Evolutionary conservation across 2,113 vertebrate species (phyloP), one percentile per base, ranked within the genome.

Genomic region (Pachycephala philippinensis): DNA sequence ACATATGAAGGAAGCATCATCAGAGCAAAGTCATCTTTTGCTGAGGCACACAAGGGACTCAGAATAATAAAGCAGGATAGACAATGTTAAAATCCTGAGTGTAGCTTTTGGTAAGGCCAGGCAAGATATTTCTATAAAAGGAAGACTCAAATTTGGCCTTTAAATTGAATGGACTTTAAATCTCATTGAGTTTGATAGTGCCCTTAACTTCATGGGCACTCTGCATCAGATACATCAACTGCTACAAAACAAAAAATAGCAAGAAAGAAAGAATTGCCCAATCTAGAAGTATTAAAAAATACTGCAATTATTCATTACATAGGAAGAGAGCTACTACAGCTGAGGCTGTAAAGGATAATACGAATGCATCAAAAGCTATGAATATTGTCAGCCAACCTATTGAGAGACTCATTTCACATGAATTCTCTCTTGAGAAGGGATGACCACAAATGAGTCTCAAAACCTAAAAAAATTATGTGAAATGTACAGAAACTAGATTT

Each of bases 401-500:
- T 0, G 0, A 72, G 23, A 54, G n/a, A 49, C 11, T 59, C 11
- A 49, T 14, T 82, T 85, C 47, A 68, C 14, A 13, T 0, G 0
- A 19, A n/a, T 6, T 57, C 30, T 23, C 28, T 61, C 2, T 1
- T 57, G 33, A 68, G 13, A 63, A 63, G 7, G 10, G 9, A 13
- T 57, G 28, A 83, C 35, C 35, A 65, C 26, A 59, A 68, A 35
- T 0, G 1, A 77, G 15, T 27, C 20, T 37, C 30, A 74, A 59
- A 82, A 81, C 35, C 4, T 22, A 13, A 42, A 84, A 28, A 52
- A 83, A 39, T 30, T 11, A 57, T 0, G 5, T 66, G 37, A 74
- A 59, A 27, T 10, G 16, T 23, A 66, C 28, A 75, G 39, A 77
- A 85, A 30, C 24, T 42, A 28, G 3, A 63, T 13, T 42, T 61